Conservation (phyloP, 2,888 invertebrate species). For the Adelphocoris suturalis region DNA sequence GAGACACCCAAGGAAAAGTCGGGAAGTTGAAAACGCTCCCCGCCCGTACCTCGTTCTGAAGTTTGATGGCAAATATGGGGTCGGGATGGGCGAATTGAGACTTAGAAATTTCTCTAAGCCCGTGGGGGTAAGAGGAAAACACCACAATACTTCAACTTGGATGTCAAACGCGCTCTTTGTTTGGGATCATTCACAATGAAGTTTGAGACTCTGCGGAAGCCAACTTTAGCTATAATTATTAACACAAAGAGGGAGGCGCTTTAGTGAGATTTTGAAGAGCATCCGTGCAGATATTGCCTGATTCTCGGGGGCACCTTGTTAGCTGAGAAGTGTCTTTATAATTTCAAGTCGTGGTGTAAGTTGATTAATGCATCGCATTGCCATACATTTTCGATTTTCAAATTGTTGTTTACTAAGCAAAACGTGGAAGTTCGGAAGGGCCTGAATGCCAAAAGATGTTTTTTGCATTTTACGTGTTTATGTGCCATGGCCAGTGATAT, state of each 20-base stretch:
- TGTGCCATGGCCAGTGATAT: too few species aligned
- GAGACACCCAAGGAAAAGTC: background rate
- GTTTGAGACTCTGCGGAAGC: background rate
- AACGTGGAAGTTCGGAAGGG: too few species aligned
- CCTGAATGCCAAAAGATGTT: too few species aligned
- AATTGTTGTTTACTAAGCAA: too few species aligned
- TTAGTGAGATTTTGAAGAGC: background rate
- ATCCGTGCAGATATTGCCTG: too few species aligned
- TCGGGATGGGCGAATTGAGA: background rate
- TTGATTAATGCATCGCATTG: too few species aligned
- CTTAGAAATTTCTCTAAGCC: background rate
- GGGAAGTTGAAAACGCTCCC: background rate
- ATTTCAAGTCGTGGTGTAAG: too few species aligned
- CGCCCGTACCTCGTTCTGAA: background rate
- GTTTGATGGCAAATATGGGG: conserved; percentile 30
- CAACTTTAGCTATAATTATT: background rate
- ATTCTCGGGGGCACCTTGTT: too few species aligned
- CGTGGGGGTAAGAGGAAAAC: background rate
- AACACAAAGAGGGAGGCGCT: background rate
- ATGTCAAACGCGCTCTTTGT: conserved; percentile 7
- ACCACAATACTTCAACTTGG: conserved; percentile 10
- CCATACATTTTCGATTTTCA: too few species aligned
- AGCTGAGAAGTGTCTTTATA: too few species aligned
- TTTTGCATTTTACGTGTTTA: too few species aligned
- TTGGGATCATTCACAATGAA: background rate